These are phyloP conservation scores for Brachionus paranguensis DNA, from an alignment of 1,140 invertebrate genomes.

Conservation along the genomic window DNA sequence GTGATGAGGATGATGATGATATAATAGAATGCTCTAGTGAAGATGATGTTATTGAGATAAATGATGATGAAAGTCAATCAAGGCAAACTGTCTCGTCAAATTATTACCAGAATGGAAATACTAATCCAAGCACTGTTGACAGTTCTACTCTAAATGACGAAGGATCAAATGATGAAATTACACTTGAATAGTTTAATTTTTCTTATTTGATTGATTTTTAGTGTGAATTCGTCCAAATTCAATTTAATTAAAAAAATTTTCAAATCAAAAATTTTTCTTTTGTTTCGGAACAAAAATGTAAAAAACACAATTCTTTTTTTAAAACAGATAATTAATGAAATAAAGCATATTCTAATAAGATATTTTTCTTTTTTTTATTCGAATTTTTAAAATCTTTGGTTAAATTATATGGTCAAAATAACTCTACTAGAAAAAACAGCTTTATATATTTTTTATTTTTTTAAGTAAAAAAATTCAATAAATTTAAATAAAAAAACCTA, in stretches of 20 bases:
- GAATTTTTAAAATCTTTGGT: not conserved
- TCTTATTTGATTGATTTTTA: not conserved
- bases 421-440: no score
- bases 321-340: not conserved
- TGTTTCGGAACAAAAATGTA: slow-evolving; percentile 8
- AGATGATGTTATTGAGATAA: slow-evolving; percentile 5
- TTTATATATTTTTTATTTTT: no score
- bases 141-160: not conserved
- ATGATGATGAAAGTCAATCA: slow-evolving; percentile 24
- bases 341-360: not conserved
- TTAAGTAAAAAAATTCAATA: no score
- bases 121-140: not conserved
- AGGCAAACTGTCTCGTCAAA: not conserved
- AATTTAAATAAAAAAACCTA: no score
- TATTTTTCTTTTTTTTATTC: not conserved
- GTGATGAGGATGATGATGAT: not conserved
- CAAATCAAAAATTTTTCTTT: not conserved
- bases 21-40: slow-evolving; percentile 6
- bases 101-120: slow-evolving; percentile 4
- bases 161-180: slow-evolving; percentile 2
- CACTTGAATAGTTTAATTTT: not conserved
- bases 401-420: not conserved
- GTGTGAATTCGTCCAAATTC: not conserved
- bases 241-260: not conserved
- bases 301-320: not conserved